Base-by-base conservation (phyloP, 2,888 invertebrate genomes). In the Chydorus sphaericus region DNA sequence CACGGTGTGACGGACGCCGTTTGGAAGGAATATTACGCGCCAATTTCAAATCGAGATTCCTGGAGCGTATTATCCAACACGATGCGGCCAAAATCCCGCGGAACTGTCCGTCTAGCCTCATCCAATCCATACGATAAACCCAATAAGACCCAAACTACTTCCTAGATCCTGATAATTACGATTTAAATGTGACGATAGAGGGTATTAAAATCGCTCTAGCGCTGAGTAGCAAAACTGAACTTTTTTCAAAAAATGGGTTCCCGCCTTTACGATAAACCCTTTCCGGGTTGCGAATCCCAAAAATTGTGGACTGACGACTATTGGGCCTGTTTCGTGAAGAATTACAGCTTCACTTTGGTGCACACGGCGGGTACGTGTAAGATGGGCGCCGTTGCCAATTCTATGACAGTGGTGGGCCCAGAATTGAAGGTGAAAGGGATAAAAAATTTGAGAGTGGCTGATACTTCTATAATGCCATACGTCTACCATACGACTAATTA, bases 231-330 rank as follows among this genome's bases (percentile, higher is more conserved):
- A 79, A 85, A 87, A 66, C 85, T 84, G 0, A 16, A 10, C 14
- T 61, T 64, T n/a, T 65, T 66, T 59, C 83, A 80, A 65, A 73
- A 82, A 55, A 85, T 88, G 62, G 89, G 89, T 0, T 80, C 88
- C 0, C 75, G 83, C 39, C 84, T 81, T 62, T 83, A 88, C 69
- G 76, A 75, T 54, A 82, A 79, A 53, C 81, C 81, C 0, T 67
- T 84, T 54, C 90, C 90, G 0, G 88, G 88, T 60, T 91, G 90
- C 67, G 84, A 84, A 63, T 84, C 87, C 64, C 69, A 86, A 20
- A 80, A 82, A 0, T 70, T 75, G 2, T 85, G 75, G 62, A 37
- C 36, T 28, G 89, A 90, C 63, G 85, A 86, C 30, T 90, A 90
- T 60, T 88, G 89, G 87, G 82, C 88, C 59, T 90, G 90, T 64